Evolutionary conservation across 2,797 vertebrate genomes (phyloP).

Genomic region (Hypotaenidia philippensis): DNA sequence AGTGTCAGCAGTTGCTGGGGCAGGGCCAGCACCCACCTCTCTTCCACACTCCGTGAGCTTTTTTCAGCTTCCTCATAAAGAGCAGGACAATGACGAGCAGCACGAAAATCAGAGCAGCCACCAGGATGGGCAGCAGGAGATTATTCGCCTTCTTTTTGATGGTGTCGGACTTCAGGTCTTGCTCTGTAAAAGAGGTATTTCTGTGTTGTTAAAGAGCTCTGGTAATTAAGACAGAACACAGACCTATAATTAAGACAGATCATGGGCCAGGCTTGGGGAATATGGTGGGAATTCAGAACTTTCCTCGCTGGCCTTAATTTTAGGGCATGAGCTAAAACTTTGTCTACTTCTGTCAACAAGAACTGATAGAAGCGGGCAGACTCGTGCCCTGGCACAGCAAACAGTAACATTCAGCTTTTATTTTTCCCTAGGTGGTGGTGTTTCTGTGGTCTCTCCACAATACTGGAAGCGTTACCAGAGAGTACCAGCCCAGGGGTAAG

Average conservation of each 20-base stretch:
- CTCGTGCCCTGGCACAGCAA: not conserved
- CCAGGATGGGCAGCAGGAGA: conserved; percentile 84
- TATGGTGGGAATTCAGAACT: not conserved
- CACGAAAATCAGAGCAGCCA: conserved; percentile 83
- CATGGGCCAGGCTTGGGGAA: not conserved
- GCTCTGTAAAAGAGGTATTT: conserved; percentile 17
- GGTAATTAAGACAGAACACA: not conserved
- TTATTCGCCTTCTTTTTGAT: conserved; percentile 39
- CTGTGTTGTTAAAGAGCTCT: not conserved
- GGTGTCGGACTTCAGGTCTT: not conserved
- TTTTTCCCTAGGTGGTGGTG: not conserved
- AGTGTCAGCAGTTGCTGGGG: accelerated
- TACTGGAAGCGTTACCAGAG: not conserved
- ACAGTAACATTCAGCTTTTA: not conserved
- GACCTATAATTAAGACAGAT: not conserved
- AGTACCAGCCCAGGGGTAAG: not conserved
- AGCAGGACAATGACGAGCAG: conserved; percentile 88
- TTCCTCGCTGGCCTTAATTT: not conserved
- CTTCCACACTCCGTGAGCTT: conserved; percentile 88
- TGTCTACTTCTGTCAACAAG: not conserved
- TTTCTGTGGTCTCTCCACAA: not conserved
- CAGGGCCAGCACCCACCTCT: conserved; percentile 79
- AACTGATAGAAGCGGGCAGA: not conserved
- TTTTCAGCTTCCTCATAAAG: conserved; percentile 86
- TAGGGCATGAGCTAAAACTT: not conserved